Percentiles rank a stretch among this genome's conserved stretches.
Evolutionary conservation across 2,113 vertebrate genomes (phyloP).

Genomic region (Rhinolophus sinicus): DNA sequence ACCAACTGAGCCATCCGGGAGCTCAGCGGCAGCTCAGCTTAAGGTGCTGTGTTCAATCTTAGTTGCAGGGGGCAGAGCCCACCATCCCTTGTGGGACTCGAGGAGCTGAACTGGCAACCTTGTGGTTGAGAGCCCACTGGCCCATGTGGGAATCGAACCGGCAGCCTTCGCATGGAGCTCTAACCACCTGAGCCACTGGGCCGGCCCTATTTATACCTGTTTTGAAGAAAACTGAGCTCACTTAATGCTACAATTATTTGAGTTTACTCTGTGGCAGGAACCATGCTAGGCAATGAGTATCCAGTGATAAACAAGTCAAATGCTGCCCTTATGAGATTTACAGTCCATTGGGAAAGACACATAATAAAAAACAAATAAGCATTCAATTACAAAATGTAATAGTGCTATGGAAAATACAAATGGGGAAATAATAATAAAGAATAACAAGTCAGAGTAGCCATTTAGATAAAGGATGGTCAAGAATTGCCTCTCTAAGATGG

Average conservation of each 20-base stretch:
- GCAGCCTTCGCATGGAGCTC: too few species aligned
- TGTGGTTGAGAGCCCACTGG: too few species aligned
- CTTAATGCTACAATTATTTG: conserved; percentile 53
- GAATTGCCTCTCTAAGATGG: not conserved
- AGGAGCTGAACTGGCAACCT: too few species aligned
- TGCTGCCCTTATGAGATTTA: not conserved
- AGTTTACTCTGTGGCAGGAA: not conserved
- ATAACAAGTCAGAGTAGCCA: not conserved
- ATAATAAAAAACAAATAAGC: conserved; percentile 37
- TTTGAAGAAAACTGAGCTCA: conserved; percentile 48
- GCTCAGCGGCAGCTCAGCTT: too few species aligned
- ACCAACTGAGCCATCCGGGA: too few species aligned
- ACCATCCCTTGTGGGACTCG: too few species aligned
- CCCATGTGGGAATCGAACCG: too few species aligned
- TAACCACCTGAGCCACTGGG: too few species aligned
- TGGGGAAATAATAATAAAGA: not conserved
- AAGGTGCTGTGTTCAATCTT: too few species aligned
- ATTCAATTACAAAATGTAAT: conserved; percentile 31
- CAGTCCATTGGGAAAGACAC: not conserved
- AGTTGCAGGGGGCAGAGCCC: too few species aligned
- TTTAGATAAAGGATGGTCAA: conserved; percentile 41
- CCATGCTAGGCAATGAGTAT: not conserved
- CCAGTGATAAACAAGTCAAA: conserved; percentile 31
- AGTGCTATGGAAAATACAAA: conserved; percentile 43
- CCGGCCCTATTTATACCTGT: conserved; percentile 30